These are phyloP conservation scores for Spisula solida DNA, from an alignment of 2,888 invertebrate genomes.

Conservation along the genomic window DNA sequence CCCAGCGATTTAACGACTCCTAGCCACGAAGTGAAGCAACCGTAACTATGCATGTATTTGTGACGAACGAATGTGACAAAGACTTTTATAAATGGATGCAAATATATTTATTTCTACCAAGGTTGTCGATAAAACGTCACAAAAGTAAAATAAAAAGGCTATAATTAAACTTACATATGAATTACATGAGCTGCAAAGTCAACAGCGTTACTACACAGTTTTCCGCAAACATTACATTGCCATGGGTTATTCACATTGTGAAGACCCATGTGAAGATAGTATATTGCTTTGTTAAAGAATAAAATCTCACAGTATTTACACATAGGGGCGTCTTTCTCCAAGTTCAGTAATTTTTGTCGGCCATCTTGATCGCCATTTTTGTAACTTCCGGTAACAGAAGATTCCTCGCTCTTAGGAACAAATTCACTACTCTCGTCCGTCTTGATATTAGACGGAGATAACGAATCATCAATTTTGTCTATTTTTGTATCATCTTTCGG, in stretches of 20 bases:
- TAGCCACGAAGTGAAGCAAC: too few relatives aligned
- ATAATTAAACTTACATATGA: constrained; percentile 70
- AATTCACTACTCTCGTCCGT: background rate
- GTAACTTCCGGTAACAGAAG: constrained; percentile 12
- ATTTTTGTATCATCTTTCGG: background rate
- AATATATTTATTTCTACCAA: background rate
- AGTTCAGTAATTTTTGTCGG: background rate
- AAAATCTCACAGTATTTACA: constrained; percentile 94
- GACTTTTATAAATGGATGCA: background rate
- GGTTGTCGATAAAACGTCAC: background rate
- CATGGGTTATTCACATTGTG: constrained; percentile 99
- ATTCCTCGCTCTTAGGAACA: background rate
- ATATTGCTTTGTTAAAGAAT: constrained; percentile 98
- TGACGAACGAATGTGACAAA: background rate
- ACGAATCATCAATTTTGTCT: background rate
- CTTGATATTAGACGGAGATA: background rate
- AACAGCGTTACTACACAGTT: constrained; percentile 97
- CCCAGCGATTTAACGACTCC: too few relatives aligned
- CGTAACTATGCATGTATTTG: too few relatives aligned
- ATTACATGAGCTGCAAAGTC: constrained; percentile 93
- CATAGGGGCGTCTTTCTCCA: constrained; percentile 64
- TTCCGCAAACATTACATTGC: constrained; percentile 99
- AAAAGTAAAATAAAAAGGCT: background rate
- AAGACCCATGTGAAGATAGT: constrained; percentile 98
- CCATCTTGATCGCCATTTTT: constrained; percentile 47